These are phyloP conservation scores for Phasianus colchicus DNA, from an alignment of 2,113 vertebrate species.

Conservation along the genomic window DNA sequence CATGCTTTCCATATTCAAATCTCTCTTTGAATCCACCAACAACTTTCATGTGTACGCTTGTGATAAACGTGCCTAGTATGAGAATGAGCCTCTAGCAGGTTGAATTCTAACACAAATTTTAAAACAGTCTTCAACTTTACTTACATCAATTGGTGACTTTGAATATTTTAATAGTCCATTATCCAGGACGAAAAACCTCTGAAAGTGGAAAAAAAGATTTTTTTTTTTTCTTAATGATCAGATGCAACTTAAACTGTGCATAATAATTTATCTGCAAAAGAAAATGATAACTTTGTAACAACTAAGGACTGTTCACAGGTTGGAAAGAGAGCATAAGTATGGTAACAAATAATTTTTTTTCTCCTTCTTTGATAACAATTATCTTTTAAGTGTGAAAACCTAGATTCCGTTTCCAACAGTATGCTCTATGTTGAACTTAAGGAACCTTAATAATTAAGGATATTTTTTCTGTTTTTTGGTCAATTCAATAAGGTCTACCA, in stretches of 20 bases:
- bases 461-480: background rate
- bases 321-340: background rate
- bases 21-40: background rate
- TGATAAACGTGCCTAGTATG: background rate
- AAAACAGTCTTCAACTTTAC: constrained; percentile 73
- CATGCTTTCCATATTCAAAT: background rate
- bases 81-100: background rate
- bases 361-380: background rate
- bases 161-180: constrained; percentile 99
- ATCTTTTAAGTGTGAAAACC: background rate
- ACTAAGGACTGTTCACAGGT: background rate
- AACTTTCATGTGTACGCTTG: background rate
- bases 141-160: constrained; percentile 98
- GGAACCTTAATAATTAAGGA: background rate
- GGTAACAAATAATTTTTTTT: background rate
- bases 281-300: background rate
- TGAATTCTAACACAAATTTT: constrained; percentile 25
- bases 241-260: background rate
- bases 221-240: background rate
- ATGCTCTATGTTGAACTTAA: background rate
- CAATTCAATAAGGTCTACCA: background rate
- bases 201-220: constrained; percentile 48
- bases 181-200: constrained; percentile 99
- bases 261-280: background rate
- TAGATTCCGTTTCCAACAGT: background rate